phyloP scores from a whole-genome alignment of 2,113 vertebrate genomes.

The Leucopsar rothschildi region DNA sequence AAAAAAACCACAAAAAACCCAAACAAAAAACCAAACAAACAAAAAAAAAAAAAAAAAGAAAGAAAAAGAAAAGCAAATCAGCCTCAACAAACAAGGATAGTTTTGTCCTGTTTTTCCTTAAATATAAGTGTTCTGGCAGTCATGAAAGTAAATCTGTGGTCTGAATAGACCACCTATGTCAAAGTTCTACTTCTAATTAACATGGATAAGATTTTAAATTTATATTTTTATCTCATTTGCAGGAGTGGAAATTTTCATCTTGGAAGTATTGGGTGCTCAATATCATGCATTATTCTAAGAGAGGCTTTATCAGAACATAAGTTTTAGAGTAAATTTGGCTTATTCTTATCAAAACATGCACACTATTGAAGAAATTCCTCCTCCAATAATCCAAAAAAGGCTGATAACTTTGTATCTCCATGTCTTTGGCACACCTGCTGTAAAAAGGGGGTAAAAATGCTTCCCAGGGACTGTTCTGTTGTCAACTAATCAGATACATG shows the following conservation, averaged over 20 bases:
- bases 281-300: not conserved
- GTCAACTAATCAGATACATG: not conserved
- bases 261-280: not conserved
- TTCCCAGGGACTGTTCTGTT: not conserved
- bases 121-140: not conserved
- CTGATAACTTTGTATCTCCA: not conserved
- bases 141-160: not conserved
- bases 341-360: not conserved
- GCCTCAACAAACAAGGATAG: not conserved
- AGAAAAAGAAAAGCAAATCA: not conserved
- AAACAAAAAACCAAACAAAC: not conserved
- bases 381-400: not conserved
- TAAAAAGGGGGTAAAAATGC: not conserved
- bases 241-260: not conserved
- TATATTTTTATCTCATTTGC: not conserved
- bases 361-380: not conserved
- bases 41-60: not conserved
- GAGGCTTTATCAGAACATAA: not conserved
- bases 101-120: not conserved
- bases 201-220: not conserved
- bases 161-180: not conserved
- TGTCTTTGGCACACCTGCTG: not conserved
- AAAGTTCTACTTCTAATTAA: not conserved
- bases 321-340: not conserved
- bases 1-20: too few relatives aligned